Evolutionary conservation across 2,888 invertebrate species (phyloP).

Genomic region (Hedya salicella): DNA sequence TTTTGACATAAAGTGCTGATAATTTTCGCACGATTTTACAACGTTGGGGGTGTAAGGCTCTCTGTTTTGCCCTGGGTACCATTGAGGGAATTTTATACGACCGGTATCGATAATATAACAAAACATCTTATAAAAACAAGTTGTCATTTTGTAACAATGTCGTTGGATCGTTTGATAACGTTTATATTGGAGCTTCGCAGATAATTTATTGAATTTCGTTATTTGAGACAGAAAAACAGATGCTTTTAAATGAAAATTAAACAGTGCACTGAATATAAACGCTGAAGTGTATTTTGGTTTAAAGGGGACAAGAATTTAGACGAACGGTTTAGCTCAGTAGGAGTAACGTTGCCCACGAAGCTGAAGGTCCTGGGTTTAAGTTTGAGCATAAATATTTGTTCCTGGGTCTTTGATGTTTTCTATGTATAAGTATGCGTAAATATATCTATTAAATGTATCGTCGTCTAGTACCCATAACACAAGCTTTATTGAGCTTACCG

Average conservation of each 20-base stretch:
- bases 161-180: slow-evolving; percentile 20
- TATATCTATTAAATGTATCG: too few relatives aligned
- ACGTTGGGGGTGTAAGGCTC: slow-evolving; percentile 34
- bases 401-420: too few relatives aligned
- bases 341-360: too few relatives aligned
- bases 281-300: too few relatives aligned
- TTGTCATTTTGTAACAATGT: not conserved
- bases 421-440: too few relatives aligned
- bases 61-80: slow-evolving; percentile 30
- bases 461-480: too few relatives aligned
- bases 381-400: too few relatives aligned
- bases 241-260: not conserved
- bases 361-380: too few relatives aligned
- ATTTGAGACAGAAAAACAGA: not conserved
- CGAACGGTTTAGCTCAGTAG: too few relatives aligned
- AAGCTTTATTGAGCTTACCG: too few relatives aligned
- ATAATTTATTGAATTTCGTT: slow-evolving; percentile 24
- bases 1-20: slow-evolving; percentile 46
- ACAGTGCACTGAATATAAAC: too few relatives aligned
- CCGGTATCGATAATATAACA: slow-evolving; percentile 34
- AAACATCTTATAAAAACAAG: slow-evolving; percentile 37
- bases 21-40: slow-evolving; percentile 46
- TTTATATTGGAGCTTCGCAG: slow-evolving; percentile 4
- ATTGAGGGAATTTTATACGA: slow-evolving; percentile 40
- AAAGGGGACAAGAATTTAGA: too few relatives aligned